Evolutionary conservation across 2,113 vertebrate species (phyloP).

Genomic region (Arvicanthis niloticus): DNA sequence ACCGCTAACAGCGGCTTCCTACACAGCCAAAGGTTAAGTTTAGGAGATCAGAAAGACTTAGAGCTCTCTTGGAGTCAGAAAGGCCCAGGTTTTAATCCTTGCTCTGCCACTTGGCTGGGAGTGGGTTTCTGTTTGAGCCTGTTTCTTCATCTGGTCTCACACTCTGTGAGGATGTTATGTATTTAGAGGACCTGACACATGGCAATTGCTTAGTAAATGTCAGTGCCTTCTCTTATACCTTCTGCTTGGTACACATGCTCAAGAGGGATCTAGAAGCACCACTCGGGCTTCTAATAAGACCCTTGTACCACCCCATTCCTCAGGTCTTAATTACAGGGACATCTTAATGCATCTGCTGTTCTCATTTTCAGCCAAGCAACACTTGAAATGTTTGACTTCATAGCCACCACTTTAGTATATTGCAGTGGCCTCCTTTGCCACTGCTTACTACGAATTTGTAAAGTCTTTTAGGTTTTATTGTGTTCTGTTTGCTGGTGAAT

Average conservation of each 20-base stretch:
- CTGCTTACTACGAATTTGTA: conserved; percentile 55
- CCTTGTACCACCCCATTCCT: neutral
- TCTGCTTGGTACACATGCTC: neutral
- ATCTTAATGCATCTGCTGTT: conserved; percentile 44
- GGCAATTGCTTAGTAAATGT: neutral
- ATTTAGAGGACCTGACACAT: neutral
- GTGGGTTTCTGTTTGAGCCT: neutral
- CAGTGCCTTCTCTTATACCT: neutral
- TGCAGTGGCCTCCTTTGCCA: conserved; percentile 41
- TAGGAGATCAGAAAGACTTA: neutral
- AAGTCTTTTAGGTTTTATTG: conserved; percentile 61
- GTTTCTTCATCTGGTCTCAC: neutral
- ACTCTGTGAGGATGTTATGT: neutral
- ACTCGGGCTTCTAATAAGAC: neutral
- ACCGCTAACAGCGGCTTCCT: too few species aligned
- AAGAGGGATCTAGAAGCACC: neutral
- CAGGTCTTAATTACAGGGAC: neutral
- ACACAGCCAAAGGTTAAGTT: neutral
- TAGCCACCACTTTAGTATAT: neutral
- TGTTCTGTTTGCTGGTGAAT: conserved; percentile 58
- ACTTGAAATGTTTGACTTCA: conserved; percentile 61
- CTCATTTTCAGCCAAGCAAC: conserved; percentile 24
- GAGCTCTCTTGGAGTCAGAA: neutral
- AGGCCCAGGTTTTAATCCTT: neutral
- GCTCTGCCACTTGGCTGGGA: neutral